Percentiles rank a stretch among this genome's conserved stretches.
These are phyloP conservation scores for Lasioglossum morio DNA, from an alignment of 2,888 invertebrate genomes.

Conservation along the genomic window DNA sequence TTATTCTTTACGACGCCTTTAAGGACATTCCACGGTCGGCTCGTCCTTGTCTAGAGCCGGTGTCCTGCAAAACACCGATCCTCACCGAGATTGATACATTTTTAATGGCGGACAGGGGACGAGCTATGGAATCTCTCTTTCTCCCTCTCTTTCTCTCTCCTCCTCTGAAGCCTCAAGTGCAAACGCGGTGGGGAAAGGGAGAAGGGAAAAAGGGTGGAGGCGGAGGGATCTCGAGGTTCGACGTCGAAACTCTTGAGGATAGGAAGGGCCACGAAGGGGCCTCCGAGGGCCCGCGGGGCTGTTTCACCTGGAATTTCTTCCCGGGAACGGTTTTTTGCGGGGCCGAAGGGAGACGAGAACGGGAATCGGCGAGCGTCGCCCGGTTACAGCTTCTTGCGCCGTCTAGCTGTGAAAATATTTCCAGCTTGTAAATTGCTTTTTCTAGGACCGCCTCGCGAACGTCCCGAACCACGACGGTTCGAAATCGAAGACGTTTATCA, in stretches of 20 bases:
- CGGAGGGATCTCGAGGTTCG: constrained; percentile 2
- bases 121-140: constrained; percentile 60
- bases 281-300: constrained; percentile 5
- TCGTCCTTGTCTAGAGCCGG: constrained; percentile 9
- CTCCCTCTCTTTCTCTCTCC: too few relatives aligned
- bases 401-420: constrained; percentile 19
- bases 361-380: constrained; percentile 29
- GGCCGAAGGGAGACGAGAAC: constrained; percentile 8
- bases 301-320: constrained; percentile 37
- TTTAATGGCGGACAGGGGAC: constrained; percentile 71
- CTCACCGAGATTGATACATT: constrained; percentile 77
- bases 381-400: constrained; percentile 12
- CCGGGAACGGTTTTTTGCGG: constrained; percentile 19
- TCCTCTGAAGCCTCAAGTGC: constrained; percentile 39
- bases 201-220: not conserved
- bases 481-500: not conserved
- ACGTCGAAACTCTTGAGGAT: constrained; percentile 15
- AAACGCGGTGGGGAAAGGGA: not conserved
- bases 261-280: constrained; percentile 2
- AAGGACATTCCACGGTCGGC: constrained; percentile 67
- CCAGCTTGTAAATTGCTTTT: constrained; percentile 20
- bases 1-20: constrained; percentile 77
- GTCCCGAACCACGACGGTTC: not conserved
- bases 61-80: constrained; percentile 62
- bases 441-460: not conserved